Percentiles rank a stretch among this genome's conserved stretches.
Evolutionary conservation across 2,797 vertebrate genomes (phyloP).

Genomic region (Lepus oiostolus): DNA sequence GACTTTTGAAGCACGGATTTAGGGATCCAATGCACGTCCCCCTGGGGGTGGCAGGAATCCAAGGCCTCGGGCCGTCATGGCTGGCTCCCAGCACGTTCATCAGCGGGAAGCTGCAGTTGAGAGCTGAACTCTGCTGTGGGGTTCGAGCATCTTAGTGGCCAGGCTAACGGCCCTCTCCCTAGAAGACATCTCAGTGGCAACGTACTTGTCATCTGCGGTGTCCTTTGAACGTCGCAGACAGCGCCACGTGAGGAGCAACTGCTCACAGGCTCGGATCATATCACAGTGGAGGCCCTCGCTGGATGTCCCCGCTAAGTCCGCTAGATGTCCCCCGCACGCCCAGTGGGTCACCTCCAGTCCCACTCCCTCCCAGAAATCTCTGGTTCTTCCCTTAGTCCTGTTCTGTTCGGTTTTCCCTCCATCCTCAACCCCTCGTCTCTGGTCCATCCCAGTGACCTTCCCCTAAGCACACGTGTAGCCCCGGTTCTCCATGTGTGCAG

Average conservation of each 20-base stretch:
- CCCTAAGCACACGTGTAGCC: background rate
- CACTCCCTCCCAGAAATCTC: background rate
- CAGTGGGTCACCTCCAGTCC: background rate
- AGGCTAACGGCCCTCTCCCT: too few relatives aligned
- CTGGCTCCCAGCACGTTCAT: too few relatives aligned
- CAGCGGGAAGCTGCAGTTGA: too few relatives aligned
- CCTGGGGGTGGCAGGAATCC: too few relatives aligned
- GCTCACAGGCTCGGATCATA: background rate
- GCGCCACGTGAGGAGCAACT: background rate
- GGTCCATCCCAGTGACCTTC: background rate
- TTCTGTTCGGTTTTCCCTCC: background rate
- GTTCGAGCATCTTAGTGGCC: too few relatives aligned
- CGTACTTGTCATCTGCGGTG: background rate
- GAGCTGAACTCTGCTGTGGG: too few relatives aligned
- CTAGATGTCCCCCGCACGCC: too few relatives aligned
- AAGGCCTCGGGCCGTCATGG: too few relatives aligned
- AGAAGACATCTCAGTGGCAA: background rate
- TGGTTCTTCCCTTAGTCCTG: background rate
- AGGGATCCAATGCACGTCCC: too few relatives aligned
- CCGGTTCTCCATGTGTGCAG: background rate
- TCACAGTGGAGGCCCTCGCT: background rate
- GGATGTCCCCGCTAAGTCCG: too few relatives aligned
- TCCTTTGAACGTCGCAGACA: background rate
- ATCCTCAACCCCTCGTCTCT: background rate
- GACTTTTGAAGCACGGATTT: too few relatives aligned